A percentile compares a stretch with the other conserved stretches of the same genome.
These are phyloP conservation scores for Odontocolon sp. DNA, from an alignment of 2,888 invertebrate genomes.

Conservation along the genomic window DNA sequence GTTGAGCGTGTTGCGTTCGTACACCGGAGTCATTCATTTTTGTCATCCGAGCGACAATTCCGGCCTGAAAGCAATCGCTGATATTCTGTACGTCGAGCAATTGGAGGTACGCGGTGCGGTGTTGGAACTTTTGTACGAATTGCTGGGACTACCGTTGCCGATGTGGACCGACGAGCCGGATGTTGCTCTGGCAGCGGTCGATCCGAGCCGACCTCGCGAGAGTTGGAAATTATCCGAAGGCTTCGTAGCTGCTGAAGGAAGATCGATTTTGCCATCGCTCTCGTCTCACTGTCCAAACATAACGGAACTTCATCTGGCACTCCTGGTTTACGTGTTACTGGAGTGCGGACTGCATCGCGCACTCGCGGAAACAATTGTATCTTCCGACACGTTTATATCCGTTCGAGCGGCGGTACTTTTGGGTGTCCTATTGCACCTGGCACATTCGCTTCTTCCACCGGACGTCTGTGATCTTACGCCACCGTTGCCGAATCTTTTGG, in stretches of 20 bases:
- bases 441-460: conserved; percentile 92
- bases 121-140: conserved; percentile 94
- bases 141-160: conserved; percentile 93
- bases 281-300: conserved; percentile 94
- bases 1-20: conserved; percentile 93
- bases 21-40: conserved; percentile 95
- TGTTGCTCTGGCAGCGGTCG: conserved; percentile 92
- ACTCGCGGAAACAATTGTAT: conserved; percentile 94
- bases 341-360: conserved; percentile 94
- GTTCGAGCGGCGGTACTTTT: conserved; percentile 95
- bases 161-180: conserved; percentile 97
- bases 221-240: conserved; percentile 95
- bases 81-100: conserved; percentile 92
- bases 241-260: conserved; percentile 96
- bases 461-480: conserved; percentile 93
- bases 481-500: conserved; percentile 91
- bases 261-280: conserved; percentile 91
- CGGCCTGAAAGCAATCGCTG: conserved; percentile 90
- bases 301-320: conserved; percentile 93
- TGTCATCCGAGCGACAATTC: conserved; percentile 89
- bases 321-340: conserved; percentile 93
- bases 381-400: conserved; percentile 94
- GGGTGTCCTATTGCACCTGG: conserved; percentile 93
- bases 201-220: conserved; percentile 87
- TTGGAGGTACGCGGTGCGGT: conserved; percentile 96